A percentile compares a stretch with the other conserved stretches of the same genome.
Conservation (phyloP, 2,888 invertebrate genomes). For the Oxytorus armatus region DNA sequence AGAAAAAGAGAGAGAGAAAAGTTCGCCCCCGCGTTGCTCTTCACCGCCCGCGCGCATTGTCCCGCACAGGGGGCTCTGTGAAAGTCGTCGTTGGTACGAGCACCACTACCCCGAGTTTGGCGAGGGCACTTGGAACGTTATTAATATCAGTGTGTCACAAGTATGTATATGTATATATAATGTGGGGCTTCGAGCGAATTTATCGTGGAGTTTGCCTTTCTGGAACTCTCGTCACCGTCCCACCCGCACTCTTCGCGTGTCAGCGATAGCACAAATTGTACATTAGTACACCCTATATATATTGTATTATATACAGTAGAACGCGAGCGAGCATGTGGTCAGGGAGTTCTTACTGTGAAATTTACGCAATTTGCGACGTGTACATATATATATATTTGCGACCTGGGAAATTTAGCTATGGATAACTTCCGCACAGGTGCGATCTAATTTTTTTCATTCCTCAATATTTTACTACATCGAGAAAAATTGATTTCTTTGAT, state of each 20-base stretch:
- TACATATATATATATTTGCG: background rate
- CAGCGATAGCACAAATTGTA: constrained; percentile 40
- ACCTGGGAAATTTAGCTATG: constrained; percentile 20
- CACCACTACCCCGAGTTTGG: constrained; percentile 35
- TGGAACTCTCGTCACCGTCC: constrained; percentile 46
- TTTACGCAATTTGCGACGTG: constrained; percentile 26
- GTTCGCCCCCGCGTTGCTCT: constrained; percentile 46
- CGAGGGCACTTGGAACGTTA: constrained; percentile 49
- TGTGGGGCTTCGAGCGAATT: constrained; percentile 24
- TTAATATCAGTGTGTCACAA: constrained; percentile 37
- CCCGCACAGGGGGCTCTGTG: constrained; percentile 44
- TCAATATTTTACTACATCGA: no score
- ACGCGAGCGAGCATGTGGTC: constrained; percentile 15
- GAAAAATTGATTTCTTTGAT: no score
- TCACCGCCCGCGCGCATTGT: constrained; percentile 60
- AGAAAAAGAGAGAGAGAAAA: background rate
- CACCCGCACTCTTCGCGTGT: constrained; percentile 46
- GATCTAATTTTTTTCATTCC: constrained; percentile 1
- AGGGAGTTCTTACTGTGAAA: background rate
- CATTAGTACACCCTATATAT: constrained; percentile 4
- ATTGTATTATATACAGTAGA: background rate
- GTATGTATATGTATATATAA: constrained; percentile 6
- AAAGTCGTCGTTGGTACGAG: constrained; percentile 51
- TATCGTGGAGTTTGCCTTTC: constrained; percentile 29
- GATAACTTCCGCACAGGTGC: constrained; percentile 4